Base-by-base conservation (phyloP, 2,797 vertebrate genomes). In the Liparis tanakae region DNA sequence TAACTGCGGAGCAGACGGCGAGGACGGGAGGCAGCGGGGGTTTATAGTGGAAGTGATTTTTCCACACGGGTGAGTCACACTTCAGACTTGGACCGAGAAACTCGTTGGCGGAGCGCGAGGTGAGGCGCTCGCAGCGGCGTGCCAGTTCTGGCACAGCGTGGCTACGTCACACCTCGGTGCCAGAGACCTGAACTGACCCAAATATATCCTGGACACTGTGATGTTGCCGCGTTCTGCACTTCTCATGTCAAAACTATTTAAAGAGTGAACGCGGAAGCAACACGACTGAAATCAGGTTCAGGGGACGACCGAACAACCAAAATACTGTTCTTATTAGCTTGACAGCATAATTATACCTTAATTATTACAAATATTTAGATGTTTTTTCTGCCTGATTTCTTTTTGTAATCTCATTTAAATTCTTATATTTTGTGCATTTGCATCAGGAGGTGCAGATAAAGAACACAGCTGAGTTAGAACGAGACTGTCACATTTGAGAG, bases 121-220 rank as follows among this genome's bases (percentile, higher is more conserved):
- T 61, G 78, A 84, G 82, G 69, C 30, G n/a, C 85, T 93, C 82
- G 4, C 92, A 88, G 82, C 87, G 7, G 73, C 8, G 51, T 87
- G 89, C 78, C 72, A 85, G 30, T 79, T 93, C 78, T 90, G 90
- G 88, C 87, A 78, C 78, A 46, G 55, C 9, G 69, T 18, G 79
- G 69, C 82, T 74, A 91, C 89, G 81, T 91, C 80, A 86, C 89
- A 90, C 85, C 84, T 88, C 79, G 6, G 74, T 79, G 84, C 55
- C 73, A 70, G 76, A 83, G 65, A 41, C 10, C 72, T 70, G 78
- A 70, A 59, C 84, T 78, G 87, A 86, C 80, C 89, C 85, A 91
- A 87, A 92, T 86, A 91, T 91, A 93, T 85, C 88, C 83, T 55
- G 77, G 74, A 79, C 74, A 46, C 64, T 68, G 54, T 80, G 83